Evolutionary conservation across 2,797 vertebrate species (phyloP), one percentile per base, ranked within the genome.

Genomic region (Sebastes minor): DNA sequence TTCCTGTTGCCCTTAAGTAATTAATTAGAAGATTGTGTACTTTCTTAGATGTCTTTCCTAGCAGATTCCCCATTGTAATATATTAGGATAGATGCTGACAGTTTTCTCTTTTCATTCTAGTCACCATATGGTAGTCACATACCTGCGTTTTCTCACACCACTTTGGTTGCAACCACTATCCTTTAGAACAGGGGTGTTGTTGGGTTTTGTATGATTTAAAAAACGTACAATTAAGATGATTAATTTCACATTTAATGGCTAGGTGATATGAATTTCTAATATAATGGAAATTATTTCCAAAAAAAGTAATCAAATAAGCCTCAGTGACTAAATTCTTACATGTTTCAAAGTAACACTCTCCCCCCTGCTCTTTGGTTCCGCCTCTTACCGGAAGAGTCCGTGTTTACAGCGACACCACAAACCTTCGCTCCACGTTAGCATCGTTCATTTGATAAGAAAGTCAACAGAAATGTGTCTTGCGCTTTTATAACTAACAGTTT

Each of bases 331-430:
- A 14, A 49, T 63, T 74, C 1, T 22, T 52, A 69, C 1, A 30
- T 6, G 35, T 64, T 42, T 16, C 0, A 18, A n/a, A 14, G 23
- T 23, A 5, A 2, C 2, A 0, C 0, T 1, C 16, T 14, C 35
- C 7, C 46, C 65, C 67, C 60, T 30, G 1, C 20, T 56, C 2
- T 13, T 8, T 94, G 89, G 91, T 90, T 84, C 78, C 27, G 82
- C 84, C 92, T 42, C 18, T 60, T 76, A 90, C 95, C 92, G 95
- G 95, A 96, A 93, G 82, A 79, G 61, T 74, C 69, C 22, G 70
- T 95, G 94, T 95, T 96, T 95, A 95, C 92, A 52, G 49, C 49
- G 16, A 46, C 42, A 86, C 82, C 78, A 71, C 61, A 66, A 78
- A 80, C 6, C 13, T 42, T 56, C n/a, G 62, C 72, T 83, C 28